A percentile compares a stretch with the other conserved stretches of the same genome.
These are phyloP conservation scores for Oryzias curvinotus DNA, from an alignment of 2,113 vertebrate species.

Conservation along the genomic window DNA sequence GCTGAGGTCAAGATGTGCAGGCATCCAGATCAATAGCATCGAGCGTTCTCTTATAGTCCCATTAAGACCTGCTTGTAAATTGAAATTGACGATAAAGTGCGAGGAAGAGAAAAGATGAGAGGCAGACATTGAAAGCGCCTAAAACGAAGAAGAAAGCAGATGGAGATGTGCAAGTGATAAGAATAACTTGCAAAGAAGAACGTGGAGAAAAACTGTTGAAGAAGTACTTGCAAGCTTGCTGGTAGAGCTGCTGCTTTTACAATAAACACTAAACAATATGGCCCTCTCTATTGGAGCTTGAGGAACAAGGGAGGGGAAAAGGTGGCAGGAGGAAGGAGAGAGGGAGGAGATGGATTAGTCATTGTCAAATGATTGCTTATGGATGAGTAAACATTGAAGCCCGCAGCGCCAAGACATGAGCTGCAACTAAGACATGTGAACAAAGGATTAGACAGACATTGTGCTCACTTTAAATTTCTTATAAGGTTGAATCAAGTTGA, in stretches of 20 bases:
- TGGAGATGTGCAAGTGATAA: slow-evolving; percentile 26
- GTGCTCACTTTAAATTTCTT: too few relatives aligned
- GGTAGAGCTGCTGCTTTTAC: not conserved
- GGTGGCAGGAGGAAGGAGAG: slow-evolving; percentile 60
- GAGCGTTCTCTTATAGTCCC: slow-evolving; percentile 71
- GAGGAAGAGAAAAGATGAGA: slow-evolving; percentile 24
- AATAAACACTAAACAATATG: slow-evolving; percentile 25
- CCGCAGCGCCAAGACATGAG: slow-evolving; percentile 41
- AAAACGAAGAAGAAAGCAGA: slow-evolving; percentile 16
- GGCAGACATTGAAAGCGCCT: slow-evolving; percentile 6
- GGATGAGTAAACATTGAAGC: slow-evolving; percentile 57
- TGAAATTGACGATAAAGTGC: slow-evolving; percentile 70
- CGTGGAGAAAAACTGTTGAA: slow-evolving; percentile 21
- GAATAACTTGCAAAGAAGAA: slow-evolving; percentile 31
- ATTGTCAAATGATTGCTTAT: slow-evolving; percentile 75
- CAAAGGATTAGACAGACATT: too few relatives aligned
- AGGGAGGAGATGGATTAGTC: slow-evolving; percentile 62
- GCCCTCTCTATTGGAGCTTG: slow-evolving; percentile 17
- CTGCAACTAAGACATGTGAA: slow-evolving; percentile 9
- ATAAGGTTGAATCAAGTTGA: too few relatives aligned
- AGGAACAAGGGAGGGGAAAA: slow-evolving; percentile 44
- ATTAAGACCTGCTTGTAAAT: slow-evolving; percentile 73
- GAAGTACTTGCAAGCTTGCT: slow-evolving; percentile 25
- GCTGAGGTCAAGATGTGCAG: slow-evolving; percentile 62
- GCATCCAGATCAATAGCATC: slow-evolving; percentile 74